Conservation (phyloP, 1,140 invertebrate genomes). For the Scaptomyza montana region DNA sequence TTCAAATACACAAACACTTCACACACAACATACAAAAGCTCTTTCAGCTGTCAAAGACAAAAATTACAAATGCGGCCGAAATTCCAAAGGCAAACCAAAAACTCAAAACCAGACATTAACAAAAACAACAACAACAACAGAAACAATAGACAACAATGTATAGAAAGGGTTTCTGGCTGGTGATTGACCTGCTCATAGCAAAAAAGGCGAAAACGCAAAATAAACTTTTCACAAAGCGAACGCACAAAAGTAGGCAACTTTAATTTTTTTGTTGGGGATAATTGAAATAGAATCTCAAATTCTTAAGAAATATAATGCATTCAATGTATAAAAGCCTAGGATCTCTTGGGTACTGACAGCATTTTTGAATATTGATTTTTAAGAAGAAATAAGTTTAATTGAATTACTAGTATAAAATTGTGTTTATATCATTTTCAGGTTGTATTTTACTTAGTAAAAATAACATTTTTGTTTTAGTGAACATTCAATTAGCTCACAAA, state of each 20-base stretch:
- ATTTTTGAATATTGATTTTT: background rate
- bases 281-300: conserved; percentile 24
- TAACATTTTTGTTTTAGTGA: no score
- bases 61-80: conserved; percentile 51
- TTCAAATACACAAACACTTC: conserved; percentile 29
- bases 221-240: conserved; percentile 13
- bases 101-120: conserved; percentile 30
- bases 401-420: background rate
- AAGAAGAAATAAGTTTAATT: conserved; percentile 1
- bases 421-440: background rate
- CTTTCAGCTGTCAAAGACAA: conserved; percentile 70
- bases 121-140: conserved; percentile 38
- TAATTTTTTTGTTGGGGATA: conserved; percentile 3
- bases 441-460: no score
- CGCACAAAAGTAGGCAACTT: conserved; percentile 61
- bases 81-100: conserved; percentile 39
- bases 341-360: no score
- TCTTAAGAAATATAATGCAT: background rate
- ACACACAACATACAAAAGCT: conserved; percentile 31
- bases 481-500: no score
- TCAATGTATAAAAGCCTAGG: background rate
- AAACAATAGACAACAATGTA: conserved; percentile 42
- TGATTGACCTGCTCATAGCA: conserved; percentile 57
- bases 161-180: conserved; percentile 63
- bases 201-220: background rate